Conservation (phyloP, 2,888 invertebrate species). For the Brachyptera risi region DNA sequence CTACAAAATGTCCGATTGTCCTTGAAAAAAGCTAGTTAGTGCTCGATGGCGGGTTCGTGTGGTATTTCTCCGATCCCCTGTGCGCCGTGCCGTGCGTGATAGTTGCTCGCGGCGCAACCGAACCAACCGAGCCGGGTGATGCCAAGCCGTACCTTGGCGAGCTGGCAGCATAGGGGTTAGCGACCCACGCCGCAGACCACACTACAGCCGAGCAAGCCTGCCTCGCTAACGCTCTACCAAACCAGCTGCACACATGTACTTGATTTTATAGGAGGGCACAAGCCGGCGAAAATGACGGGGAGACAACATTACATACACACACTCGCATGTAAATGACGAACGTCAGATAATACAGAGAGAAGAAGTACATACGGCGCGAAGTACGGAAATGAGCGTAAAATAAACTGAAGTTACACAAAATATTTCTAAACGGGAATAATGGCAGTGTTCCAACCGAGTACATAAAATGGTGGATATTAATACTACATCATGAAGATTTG, state of each 20-base stretch:
- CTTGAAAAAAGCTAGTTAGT: constrained; percentile 5
- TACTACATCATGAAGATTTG: constrained; percentile 1
- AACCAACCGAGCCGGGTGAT: background rate
- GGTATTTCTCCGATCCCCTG: constrained; percentile 32
- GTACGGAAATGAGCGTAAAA: too few species aligned
- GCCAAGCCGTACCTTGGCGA: constrained; percentile 11
- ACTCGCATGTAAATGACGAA: too few species aligned
- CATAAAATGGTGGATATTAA: constrained; percentile 14
- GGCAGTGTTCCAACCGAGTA: background rate
- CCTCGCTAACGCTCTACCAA: background rate
- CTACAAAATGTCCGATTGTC: constrained; percentile 11
- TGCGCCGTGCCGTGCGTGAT: constrained; percentile 26
- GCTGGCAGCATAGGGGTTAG: constrained; percentile 27
- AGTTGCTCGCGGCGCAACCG: constrained; percentile 22
- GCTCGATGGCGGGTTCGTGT: constrained; percentile 19
- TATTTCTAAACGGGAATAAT: too few species aligned
- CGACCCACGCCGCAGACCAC: constrained; percentile 32
- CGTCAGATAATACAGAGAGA: too few species aligned
- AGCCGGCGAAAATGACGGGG: too few species aligned
- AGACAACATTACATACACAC: too few species aligned
- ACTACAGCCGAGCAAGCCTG: too few species aligned
- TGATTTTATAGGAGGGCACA: too few species aligned
- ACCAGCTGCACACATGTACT: constrained; percentile 7
- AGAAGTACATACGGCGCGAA: too few species aligned
- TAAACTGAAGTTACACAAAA: too few species aligned